phyloP scores from a whole-genome alignment of 2,797 vertebrate genomes.

The Prionace glauca region DNA sequence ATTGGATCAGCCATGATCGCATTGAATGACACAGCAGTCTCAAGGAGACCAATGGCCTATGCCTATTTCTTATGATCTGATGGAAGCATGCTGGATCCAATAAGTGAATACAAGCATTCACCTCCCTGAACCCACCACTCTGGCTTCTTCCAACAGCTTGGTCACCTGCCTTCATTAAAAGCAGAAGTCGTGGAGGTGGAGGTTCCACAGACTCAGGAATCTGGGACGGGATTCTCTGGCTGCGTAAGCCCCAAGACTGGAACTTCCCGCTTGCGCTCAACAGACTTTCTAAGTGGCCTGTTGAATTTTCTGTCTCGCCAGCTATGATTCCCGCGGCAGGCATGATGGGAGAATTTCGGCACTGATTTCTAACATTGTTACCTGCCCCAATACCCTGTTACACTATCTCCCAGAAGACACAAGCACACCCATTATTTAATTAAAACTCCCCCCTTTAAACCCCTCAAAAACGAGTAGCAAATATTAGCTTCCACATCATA shows the following conservation, averaged over 20 bases:
- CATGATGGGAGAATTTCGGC: no score
- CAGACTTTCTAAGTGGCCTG: no score
- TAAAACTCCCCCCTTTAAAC: neutral
- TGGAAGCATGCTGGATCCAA: neutral
- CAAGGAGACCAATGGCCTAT: neutral
- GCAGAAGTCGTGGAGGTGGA: neutral
- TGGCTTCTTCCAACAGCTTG: neutral
- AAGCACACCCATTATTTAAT: neutral
- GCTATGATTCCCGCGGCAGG: no score
- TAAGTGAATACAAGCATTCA: neutral
- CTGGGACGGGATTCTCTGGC: no score
- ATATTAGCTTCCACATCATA: neutral
- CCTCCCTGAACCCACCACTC: neutral
- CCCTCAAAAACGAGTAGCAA: neutral
- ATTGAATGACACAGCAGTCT: neutral
- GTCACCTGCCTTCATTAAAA: neutral
- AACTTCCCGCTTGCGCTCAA: no score
- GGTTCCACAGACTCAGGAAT: neutral
- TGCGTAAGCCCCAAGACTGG: no score
- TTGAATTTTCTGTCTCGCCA: no score
- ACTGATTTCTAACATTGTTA: neutral
- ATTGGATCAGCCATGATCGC: neutral
- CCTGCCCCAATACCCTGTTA: neutral
- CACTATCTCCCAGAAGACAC: no score
- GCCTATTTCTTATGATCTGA: neutral